Evolutionary conservation across 2,888 invertebrate species (phyloP).

Genomic region (Schizotus pectinicornis): DNA sequence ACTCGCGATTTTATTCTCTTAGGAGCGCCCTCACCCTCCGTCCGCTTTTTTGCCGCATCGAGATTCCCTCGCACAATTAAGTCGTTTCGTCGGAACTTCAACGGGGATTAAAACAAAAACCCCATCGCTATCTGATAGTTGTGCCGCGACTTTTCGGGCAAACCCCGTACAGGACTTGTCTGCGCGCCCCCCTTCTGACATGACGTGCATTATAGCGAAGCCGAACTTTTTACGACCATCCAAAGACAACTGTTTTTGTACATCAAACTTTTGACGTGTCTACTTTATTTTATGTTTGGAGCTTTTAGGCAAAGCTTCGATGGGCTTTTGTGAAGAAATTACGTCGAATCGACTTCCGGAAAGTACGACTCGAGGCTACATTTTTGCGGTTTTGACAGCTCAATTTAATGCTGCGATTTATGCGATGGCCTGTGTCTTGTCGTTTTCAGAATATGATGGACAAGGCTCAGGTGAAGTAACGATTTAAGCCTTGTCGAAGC

Average conservation of each 20-base stretch:
- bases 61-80: background rate
- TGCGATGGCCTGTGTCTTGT: background rate
- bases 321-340: conserved; percentile 10
- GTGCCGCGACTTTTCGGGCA: conserved; percentile 1
- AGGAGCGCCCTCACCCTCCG: conserved; percentile 12
- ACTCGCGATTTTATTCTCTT: conserved; percentile 49
- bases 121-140: background rate
- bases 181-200: conserved; percentile 36
- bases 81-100: background rate
- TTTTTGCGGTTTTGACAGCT: conserved; percentile 2
- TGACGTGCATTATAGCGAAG: conserved; percentile 45
- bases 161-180: conserved; percentile 12
- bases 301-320: background rate
- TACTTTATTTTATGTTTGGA: conserved; percentile 38
- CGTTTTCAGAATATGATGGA: background rate
- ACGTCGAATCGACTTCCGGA: conserved; percentile 11
- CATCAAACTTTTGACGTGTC: conserved; percentile 49
- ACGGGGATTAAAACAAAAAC: conserved; percentile 1
- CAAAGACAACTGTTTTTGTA: conserved; percentile 51
- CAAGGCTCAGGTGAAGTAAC: background rate
- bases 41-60: background rate
- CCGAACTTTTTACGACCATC: conserved; percentile 45
- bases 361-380: conserved; percentile 8
- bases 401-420: background rate
- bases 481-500: conserved; percentile 6